Conservation (phyloP, 2,113 vertebrate genomes). For the Gyps fulvus region DNA sequence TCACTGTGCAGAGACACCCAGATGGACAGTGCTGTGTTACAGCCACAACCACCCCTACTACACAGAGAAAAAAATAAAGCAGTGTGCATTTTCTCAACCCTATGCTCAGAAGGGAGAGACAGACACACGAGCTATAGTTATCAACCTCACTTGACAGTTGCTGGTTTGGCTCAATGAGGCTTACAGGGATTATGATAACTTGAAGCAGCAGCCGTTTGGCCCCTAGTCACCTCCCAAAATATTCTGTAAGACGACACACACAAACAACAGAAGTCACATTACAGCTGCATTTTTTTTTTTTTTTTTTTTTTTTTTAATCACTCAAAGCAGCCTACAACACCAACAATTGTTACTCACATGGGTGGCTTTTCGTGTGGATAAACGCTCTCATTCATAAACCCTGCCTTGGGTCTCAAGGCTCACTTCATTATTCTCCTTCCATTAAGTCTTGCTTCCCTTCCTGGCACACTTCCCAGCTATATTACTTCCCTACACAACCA, state of each 20-base stretch:
- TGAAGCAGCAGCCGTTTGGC: conserved; percentile 30
- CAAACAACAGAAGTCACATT: conserved; percentile 54
- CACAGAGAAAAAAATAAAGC: neutral
- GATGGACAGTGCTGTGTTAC: neutral
- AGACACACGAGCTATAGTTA: conserved; percentile 38
- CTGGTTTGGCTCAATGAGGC: conserved; percentile 46
- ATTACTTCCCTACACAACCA: neutral
- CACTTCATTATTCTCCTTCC: neutral
- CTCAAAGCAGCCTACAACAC: neutral
- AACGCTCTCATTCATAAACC: neutral
- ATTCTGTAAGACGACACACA: conserved; percentile 57
- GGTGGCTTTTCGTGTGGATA: neutral
- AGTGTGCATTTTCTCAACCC: neutral
- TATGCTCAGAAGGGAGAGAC: neutral
- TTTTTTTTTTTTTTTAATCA: neutral
- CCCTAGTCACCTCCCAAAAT: conserved; percentile 55
- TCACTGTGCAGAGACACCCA: neutral
- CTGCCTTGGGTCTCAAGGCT: neutral
- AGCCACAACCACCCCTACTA: neutral
- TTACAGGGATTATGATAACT: conserved; percentile 50
- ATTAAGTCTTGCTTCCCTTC: neutral
- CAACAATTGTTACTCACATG: conserved; percentile 9
- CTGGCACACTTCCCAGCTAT: neutral
- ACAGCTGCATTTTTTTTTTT: neutral
- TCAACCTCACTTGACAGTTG: conserved; percentile 55